A percentile compares a stretch with the other conserved stretches of the same genome.
Conservation (phyloP, 2,888 invertebrate species). For the Aplocera efformata region DNA sequence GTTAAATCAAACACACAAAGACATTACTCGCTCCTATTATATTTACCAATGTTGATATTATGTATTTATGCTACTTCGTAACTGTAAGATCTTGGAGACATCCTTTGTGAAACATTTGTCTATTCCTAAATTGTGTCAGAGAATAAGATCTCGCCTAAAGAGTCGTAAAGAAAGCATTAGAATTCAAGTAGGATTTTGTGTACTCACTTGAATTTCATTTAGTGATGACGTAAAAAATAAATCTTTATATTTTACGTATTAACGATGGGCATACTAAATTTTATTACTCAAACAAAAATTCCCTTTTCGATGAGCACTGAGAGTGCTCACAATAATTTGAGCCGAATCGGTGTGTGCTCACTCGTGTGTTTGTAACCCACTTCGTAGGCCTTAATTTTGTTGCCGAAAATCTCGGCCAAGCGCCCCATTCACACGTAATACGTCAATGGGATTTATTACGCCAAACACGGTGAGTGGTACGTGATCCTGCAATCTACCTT, state of each 20-base stretch:
- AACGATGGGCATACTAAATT: no score
- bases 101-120: no score
- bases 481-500: constrained; percentile 7
- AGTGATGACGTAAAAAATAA: no score
- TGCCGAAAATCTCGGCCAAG: constrained; percentile 21
- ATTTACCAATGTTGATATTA: constrained; percentile 1
- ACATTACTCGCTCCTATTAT: constrained; percentile 6
- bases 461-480: constrained; percentile 19
- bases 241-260: no score
- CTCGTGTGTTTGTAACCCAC: constrained; percentile 10
- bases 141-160: no score
- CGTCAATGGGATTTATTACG: constrained; percentile 20
- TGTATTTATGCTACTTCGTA: constrained; percentile 2
- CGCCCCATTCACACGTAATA: constrained; percentile 17
- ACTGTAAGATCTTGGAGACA: not conserved
- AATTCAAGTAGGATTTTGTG: no score
- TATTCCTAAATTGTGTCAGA: no score
- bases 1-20: constrained; percentile 1
- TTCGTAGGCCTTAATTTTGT: constrained; percentile 13
- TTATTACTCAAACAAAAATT: no score
- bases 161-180: no score
- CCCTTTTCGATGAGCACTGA: no score
- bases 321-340: constrained; percentile 1
- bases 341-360: constrained; percentile 6
- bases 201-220: no score